Evolutionary conservation across 2,888 invertebrate species (phyloP), one percentile per base, ranked within the genome.

Genomic region (Nymphalis c-album): DNA sequence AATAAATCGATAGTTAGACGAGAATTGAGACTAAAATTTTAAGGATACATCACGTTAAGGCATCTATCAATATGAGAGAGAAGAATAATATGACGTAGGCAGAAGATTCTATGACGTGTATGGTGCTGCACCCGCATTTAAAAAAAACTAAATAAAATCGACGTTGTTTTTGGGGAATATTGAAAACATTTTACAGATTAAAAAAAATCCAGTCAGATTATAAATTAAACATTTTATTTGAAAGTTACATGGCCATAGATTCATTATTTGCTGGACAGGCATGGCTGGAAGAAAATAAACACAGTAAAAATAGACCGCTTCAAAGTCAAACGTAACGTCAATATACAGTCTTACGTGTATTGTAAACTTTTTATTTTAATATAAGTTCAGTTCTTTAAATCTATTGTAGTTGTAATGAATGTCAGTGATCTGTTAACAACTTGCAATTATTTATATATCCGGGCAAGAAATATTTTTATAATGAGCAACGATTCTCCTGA

Each of bases 401-500:
- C 48, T 40, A 40, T 40, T 40, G 18, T 40, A 35, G 7, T 61
- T 50, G 65, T 51, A 68, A 81, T 81, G 81, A 76, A 78, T 70
- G 66, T 66, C 51, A 72, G 62, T 72, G 80, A 80, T 50, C 35
- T 80, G 6, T 40, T 79, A 26, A 31, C 73, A 13, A 69, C 75
- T 57, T 82, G 76, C 69, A 81, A 87, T 78, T 84, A 72, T 71
- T 48, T 85, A 17, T 90, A 87, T 63, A 71, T 80, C 40, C 77
- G 79, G 46, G 73, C 80, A 45, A 85, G 90, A 69, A 91, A 91
- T 80, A 73, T 74, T 48, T 2, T 89, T 2, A 83, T 91, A 60
- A 85, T 90, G 7, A 87, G 89, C 58, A 81, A 84, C 76, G 90
- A 91, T 72, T 74, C 75, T 22, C 82, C 87, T 3, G 80, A 80